Percentiles rank a stretch among this genome's conserved stretches.
Evolutionary conservation across 2,797 vertebrate species (phyloP).

Genomic region (Tadarida brasiliensis): DNA sequence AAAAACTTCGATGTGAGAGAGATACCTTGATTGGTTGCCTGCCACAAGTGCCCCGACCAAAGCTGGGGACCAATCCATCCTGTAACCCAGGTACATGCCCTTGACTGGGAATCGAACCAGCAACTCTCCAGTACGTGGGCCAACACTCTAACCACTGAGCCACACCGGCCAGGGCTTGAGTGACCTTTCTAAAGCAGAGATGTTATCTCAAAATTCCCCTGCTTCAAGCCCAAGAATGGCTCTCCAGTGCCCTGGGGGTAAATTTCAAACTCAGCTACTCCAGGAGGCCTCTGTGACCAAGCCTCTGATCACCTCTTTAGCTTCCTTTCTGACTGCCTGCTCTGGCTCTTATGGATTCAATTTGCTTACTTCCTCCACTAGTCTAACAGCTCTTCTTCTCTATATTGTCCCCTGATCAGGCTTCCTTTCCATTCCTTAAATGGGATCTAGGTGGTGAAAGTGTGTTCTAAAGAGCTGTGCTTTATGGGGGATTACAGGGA

Average conservation of each 20-base stretch:
- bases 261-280: slow-evolving; percentile 23
- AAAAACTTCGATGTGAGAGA: too few species aligned
- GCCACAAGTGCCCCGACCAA: too few species aligned
- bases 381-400: neutral
- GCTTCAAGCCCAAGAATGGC: neutral
- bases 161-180: neutral
- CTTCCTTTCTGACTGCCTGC: neutral
- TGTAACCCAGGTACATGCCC: too few species aligned
- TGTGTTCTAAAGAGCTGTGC: neutral
- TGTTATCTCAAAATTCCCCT: neutral
- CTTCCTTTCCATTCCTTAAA: neutral
- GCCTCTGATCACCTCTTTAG: neutral
- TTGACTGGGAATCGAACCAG: too few species aligned
- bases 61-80: too few species aligned
- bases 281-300: neutral
- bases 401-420: neutral
- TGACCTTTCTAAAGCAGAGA: neutral
- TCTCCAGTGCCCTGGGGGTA: neutral
- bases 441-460: neutral
- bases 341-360: neutral
- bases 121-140: too few species aligned
- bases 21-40: too few species aligned
- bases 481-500: neutral
- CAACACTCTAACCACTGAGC: too few species aligned
- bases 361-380: neutral